A percentile compares a stretch with the other conserved stretches of the same genome.
These are phyloP conservation scores for Morelia viridis DNA, from an alignment of 2,797 vertebrate genomes.

Conservation along the genomic window DNA sequence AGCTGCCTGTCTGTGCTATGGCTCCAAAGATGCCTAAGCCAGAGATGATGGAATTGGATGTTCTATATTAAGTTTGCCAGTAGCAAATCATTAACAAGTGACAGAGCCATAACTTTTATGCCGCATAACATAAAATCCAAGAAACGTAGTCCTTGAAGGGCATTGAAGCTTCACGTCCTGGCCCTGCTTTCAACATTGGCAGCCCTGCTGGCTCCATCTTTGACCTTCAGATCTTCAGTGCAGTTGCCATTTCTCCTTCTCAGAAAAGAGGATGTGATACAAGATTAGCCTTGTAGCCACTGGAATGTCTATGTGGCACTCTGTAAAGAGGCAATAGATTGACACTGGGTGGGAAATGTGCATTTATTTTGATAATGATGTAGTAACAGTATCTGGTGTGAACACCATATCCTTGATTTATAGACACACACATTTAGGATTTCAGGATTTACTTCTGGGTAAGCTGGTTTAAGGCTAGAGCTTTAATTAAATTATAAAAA, in stretches of 20 bases:
- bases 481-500: constrained; percentile 12
- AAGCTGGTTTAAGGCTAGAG: not conserved
- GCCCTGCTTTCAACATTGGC: not conserved
- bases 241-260: not conserved
- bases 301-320: not conserved
- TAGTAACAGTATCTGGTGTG: not conserved
- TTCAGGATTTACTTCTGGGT: not conserved
- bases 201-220: not conserved
- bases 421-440: not conserved
- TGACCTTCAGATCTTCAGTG: not conserved
- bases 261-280: not conserved
- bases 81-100: not conserved
- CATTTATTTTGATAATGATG: not conserved
- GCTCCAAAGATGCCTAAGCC: not conserved
- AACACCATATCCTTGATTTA: not conserved
- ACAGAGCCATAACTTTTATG: not conserved
- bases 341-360: not conserved
- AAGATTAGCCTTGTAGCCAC: not conserved
- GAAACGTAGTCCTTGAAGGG: too few species aligned
- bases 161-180: not conserved
- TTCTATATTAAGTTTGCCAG: not conserved
- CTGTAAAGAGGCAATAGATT: too few species aligned
- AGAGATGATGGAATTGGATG: not conserved
- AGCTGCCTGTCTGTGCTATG: not conserved
- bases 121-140: not conserved